A percentile compares a stretch with the other conserved stretches of the same genome.
phyloP scores from a whole-genome alignment of 2,888 invertebrate species.

The Arrhopalites spinosus region DNA sequence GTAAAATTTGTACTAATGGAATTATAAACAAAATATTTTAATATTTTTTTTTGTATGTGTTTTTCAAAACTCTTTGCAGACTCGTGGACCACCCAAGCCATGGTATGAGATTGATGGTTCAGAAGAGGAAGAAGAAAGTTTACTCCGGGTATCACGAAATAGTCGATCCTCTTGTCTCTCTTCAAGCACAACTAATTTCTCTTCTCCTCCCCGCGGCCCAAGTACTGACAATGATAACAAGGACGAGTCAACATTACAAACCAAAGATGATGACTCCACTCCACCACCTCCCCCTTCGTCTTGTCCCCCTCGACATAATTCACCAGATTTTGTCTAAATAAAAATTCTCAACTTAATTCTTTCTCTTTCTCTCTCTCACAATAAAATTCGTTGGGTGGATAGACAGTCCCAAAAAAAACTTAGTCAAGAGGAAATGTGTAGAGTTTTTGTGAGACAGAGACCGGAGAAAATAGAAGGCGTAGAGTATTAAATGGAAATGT shows the following conservation, averaged over 20 bases:
- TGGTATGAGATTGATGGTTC: slow-evolving; percentile 56
- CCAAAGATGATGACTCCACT: slow-evolving; percentile 11
- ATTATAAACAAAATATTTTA: too few relatives aligned
- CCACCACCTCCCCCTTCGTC: not conserved
- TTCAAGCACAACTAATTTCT: slow-evolving; percentile 35
- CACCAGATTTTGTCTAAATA: slow-evolving; percentile 47
- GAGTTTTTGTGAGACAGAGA: not conserved
- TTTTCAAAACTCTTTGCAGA: too few relatives aligned
- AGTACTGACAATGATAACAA: not conserved
- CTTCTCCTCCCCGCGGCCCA: slow-evolving; percentile 13
- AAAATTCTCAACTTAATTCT: not conserved
- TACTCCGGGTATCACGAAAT: slow-evolving; percentile 38
- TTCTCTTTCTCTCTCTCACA: too few relatives aligned
- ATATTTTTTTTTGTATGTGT: too few relatives aligned
- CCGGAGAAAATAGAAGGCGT: not conserved
- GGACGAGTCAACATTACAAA: not conserved
- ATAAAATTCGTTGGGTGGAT: too few relatives aligned
- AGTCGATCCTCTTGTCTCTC: slow-evolving; percentile 32
- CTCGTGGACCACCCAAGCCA: slow-evolving; percentile 47
- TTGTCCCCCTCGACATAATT: slow-evolving; percentile 44
- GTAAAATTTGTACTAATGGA: too few relatives aligned
- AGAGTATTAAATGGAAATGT: too few relatives aligned
- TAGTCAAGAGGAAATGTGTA: slow-evolving; percentile 3
- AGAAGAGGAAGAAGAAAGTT: slow-evolving; percentile 51
- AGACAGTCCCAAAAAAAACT: too few relatives aligned